These are phyloP conservation scores for Hephaestus fuliginosus DNA, from an alignment of 2,797 vertebrate species.

Conservation along the genomic window DNA sequence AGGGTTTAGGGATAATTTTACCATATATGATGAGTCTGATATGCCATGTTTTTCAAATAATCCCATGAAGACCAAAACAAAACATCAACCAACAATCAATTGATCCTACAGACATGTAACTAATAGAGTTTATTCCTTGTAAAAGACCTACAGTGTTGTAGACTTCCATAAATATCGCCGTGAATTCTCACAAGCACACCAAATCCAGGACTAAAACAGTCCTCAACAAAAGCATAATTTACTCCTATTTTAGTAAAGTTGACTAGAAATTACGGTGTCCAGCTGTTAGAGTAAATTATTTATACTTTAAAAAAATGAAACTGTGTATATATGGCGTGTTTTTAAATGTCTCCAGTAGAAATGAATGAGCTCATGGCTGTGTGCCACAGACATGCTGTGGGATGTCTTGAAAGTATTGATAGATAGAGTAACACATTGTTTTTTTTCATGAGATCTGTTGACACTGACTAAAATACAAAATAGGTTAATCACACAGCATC, in stretches of 20 bases:
- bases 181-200: neutral
- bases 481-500: neutral
- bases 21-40: neutral
- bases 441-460: neutral
- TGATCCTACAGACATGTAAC: neutral
- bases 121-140: neutral
- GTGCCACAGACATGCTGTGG: neutral
- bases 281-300: neutral
- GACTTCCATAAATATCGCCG: neutral
- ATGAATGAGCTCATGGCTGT: neutral
- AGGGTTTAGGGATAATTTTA: neutral
- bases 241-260: neutral
- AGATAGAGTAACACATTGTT: neutral
- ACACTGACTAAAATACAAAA: neutral
- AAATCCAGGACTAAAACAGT: too few species aligned
- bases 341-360: neutral
- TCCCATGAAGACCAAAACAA: neutral
- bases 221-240: neutral
- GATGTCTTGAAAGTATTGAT: neutral
- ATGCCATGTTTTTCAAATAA: neutral
- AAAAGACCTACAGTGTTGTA: neutral
- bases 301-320: neutral
- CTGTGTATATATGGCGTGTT: neutral
- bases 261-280: neutral
- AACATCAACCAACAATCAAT: slow-evolving; percentile 2